Conservation (phyloP, 2,888 invertebrate genomes). For the Tachystola acroxantha region DNA sequence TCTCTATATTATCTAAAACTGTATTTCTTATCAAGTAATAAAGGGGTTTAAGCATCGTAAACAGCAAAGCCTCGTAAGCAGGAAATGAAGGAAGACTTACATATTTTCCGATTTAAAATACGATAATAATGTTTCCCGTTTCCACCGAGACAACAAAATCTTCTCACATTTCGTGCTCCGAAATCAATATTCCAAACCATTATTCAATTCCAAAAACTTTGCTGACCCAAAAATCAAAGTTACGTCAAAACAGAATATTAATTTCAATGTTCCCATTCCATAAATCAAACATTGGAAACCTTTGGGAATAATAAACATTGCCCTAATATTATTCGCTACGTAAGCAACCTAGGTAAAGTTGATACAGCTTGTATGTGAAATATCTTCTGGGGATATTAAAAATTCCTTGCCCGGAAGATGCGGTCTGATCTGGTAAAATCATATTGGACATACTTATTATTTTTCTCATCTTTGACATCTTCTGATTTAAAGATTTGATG, state of each 20-base stretch:
- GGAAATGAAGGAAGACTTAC: too few species aligned
- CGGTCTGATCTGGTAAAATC: not conserved
- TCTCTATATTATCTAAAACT: too few species aligned
- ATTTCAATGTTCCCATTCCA: conserved; percentile 26
- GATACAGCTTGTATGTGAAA: conserved; percentile 42
- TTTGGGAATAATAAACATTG: conserved; percentile 12
- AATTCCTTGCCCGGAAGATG: conserved; percentile 38
- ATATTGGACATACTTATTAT: not conserved
- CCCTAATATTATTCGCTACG: conserved; percentile 21
- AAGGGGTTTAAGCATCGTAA: too few species aligned
- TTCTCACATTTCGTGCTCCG: too few species aligned
- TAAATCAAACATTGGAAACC: conserved; percentile 33
- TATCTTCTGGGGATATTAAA: conserved; percentile 45
- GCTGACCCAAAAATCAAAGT: not conserved
- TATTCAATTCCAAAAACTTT: not conserved
- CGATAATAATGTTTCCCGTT: too few species aligned
- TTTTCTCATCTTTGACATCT: too few species aligned
- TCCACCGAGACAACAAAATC: too few species aligned
- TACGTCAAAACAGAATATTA: conserved; percentile 26
- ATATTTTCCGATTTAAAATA: too few species aligned
- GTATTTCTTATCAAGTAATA: too few species aligned
- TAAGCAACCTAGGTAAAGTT: conserved; percentile 26
- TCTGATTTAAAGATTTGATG: too few species aligned
- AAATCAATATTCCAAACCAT: not conserved
- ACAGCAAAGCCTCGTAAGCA: too few species aligned